Evolutionary conservation across 2,888 invertebrate genomes (phyloP), one percentile per base, ranked within the genome.

Genomic region (Chrysomela aeneicollis): DNA sequence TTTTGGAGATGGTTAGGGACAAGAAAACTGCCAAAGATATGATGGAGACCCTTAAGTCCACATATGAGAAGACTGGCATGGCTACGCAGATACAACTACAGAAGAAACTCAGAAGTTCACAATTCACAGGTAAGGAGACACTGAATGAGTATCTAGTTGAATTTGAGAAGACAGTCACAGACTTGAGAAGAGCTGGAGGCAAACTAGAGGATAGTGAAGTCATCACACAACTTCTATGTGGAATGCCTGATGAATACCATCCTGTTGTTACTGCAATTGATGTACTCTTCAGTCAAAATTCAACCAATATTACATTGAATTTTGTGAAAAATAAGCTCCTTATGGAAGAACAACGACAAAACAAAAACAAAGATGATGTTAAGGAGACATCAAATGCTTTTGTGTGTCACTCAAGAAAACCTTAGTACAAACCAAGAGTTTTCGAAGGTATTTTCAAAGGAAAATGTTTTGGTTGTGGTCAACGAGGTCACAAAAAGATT

Each of bases 381-480:
- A 10, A 15, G 18, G 30, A 26, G 12, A 18, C 18, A 32, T 32
- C 26, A 26, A 18, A 59, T 18, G 47, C 30, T 30, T 50, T 59
- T 50, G 15, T 30, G 50, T 47, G 12, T 49, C 47, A 15, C 6
- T 49, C 15, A 59, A 59, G 30, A 26, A 59, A 59, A 35, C 42
- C 42, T 22, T 46, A 5, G 17, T 42, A 2, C 3, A 42, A 9
- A 42, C n/a, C n/a, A 42, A 42, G 42, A 42, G 17, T 17, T 17
- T 64, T 66, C 61, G n/a, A n/a, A n/a, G n/a, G n/a, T n/a, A n/a
- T n/a, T n/a, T n/a, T n/a, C n/a, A 55, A 59, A 30, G 63, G 61
- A 51, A 64, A 59, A 57, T 64, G 70, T 32, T 51, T 66, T 49
- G 17, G 21, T 17, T 70, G 70, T 68, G 66, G 66, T 17, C 37